A percentile compares a stretch with the other conserved stretches of the same genome.
Conservation (phyloP, 1,140 invertebrate genomes). For the Pteromalus puparum region DNA sequence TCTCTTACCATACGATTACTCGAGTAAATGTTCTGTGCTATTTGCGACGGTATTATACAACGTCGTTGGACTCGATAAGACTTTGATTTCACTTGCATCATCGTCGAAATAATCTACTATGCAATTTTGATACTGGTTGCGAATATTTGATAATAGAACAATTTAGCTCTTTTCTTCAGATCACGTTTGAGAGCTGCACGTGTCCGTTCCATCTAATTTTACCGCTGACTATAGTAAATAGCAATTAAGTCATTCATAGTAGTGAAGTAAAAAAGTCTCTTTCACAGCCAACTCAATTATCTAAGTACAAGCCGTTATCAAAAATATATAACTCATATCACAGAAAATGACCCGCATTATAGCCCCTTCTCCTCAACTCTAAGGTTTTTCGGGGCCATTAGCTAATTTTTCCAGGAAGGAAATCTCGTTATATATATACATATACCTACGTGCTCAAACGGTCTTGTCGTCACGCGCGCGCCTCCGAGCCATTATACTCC, state of each 20-base stretch:
- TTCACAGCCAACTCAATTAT: no score
- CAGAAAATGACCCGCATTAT: neutral
- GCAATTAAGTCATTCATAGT: no score
- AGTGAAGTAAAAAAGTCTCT: no score
- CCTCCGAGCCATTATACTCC: slow-evolving; percentile 30
- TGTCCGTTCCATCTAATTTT: no score
- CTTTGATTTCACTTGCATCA: neutral
- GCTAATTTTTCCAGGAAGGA: slow-evolving; percentile 37
- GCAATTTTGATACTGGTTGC: no score
- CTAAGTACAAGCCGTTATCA: neutral
- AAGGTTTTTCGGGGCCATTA: slow-evolving; percentile 2
- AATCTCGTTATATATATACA: neutral
- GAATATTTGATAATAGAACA: no score
- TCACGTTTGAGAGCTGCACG: no score
- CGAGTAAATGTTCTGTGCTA: neutral
- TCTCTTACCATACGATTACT: neutral
- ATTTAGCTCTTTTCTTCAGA: no score
- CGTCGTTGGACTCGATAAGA: neutral
- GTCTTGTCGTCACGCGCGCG: neutral
- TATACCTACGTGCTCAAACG: slow-evolving; percentile 8
- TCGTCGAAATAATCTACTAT: no score
- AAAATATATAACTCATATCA: neutral
- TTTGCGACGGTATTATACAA: neutral
- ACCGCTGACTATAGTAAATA: no score
- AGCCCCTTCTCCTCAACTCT: neutral